Base-by-base conservation (phyloP, 2,797 vertebrate species). In the Triplophysa yarkandensis region DNA sequence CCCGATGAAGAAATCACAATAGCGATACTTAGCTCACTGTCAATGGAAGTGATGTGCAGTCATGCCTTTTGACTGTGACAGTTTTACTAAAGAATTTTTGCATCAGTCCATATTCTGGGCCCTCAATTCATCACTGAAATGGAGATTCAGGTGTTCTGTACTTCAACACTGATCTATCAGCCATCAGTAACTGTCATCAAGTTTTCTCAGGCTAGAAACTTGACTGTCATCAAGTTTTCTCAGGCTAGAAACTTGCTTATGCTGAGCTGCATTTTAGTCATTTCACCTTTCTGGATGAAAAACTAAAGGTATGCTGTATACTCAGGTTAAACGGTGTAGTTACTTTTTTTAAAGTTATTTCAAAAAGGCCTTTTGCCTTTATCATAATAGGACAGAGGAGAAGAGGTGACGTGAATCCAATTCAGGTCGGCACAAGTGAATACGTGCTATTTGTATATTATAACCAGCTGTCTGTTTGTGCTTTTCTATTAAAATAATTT, bases 1-100 rank as follows among this genome's bases (percentile, higher is more conserved):
- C 61, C 54, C 43, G 43, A 65, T 50, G n/a, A 60, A 23, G 58
- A 39, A 39, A 66, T 71, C 43, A 60, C 68, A 52, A 23, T 48
- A 21, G 16, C 60, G 61, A 30, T 65, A n/a, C 34, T 67, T 11
- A 30, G 13, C 39, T 19, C 13, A 3, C 17, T 52, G 34, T 44
- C 48, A 43, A 34, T 43, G 58, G 44, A 34, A 63, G 39, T 54
- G 60, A 76, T 30, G 44, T 13, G 19, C 25, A 44, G 27, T 43
- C 50, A 21, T 39, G 48, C 21, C 7, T 44, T 48, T 48, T 14
- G 48, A 57, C 21, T 27, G 25, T 23, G 23, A 32, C 28, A 27
- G 43, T 71, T 48, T 34, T 34, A 30, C 19, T 27, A 9, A 34
- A 62, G 19, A 71, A 19, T 32, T 71, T 50, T 1, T 58, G 27